Percentiles rank a stretch among this genome's conserved stretches.
Conservation (phyloP, 2,113 vertebrate genomes). For the Myrmophylax atrothorax region DNA sequence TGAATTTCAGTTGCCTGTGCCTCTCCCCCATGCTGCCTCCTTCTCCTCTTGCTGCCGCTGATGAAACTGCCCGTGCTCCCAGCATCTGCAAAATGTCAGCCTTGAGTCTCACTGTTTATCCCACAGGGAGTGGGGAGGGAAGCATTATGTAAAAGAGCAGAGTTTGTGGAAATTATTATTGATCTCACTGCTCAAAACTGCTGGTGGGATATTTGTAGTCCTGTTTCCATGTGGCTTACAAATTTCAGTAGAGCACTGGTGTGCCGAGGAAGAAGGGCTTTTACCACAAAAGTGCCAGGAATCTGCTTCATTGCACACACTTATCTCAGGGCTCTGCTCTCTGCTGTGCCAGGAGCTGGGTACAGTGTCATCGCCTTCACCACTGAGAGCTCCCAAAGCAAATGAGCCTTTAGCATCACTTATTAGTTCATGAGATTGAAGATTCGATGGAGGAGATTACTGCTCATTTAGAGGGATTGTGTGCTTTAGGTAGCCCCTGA, state of each 20-base stretch:
- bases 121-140: background rate
- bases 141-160: background rate
- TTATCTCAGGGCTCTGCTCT: background rate
- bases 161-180: constrained; percentile 32
- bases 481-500: background rate
- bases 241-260: background rate
- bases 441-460: constrained; percentile 24
- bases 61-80: background rate
- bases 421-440: background rate
- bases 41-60: background rate
- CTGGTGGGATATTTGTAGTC: background rate
- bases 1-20: constrained; percentile 58
- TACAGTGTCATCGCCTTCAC: background rate
- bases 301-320: background rate
- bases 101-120: constrained; percentile 45
- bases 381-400: background rate
- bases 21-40: background rate
- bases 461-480: constrained; percentile 42
- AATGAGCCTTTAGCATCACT: constrained; percentile 6
- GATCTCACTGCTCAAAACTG: background rate
- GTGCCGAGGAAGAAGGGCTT: background rate
- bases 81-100: constrained; percentile 73
- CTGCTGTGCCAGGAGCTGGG: background rate
- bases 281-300: background rate
- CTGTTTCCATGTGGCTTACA: background rate